Percentiles rank a stretch among this genome's conserved stretches.
These are phyloP conservation scores for Heterotis niloticus DNA, from an alignment of 2,113 vertebrate genomes.

Conservation along the genomic window DNA sequence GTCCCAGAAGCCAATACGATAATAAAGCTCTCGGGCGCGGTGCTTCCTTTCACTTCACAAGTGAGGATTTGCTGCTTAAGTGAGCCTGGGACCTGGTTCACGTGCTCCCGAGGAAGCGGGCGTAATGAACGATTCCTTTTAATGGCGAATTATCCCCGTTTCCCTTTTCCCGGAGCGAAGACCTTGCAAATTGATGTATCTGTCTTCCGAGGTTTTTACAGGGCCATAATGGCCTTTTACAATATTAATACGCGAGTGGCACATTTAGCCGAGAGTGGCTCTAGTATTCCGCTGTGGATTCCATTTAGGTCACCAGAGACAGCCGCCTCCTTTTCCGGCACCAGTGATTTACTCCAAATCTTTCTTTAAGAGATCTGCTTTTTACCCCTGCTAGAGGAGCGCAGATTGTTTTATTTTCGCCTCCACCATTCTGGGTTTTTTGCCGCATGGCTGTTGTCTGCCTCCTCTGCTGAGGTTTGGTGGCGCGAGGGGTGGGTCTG, in stretches of 20 bases:
- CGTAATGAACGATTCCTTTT: slow-evolving; percentile 89
- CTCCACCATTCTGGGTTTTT: neutral
- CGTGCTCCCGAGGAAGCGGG: slow-evolving; percentile 75
- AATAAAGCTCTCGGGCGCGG: slow-evolving; percentile 76
- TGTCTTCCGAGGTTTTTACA: slow-evolving; percentile 87
- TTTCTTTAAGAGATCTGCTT: slow-evolving; percentile 87
- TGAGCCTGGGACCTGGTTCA: slow-evolving; percentile 80
- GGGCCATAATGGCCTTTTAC: slow-evolving; percentile 99
- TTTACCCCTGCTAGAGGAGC: slow-evolving; percentile 58
- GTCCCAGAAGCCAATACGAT: slow-evolving; percentile 80
- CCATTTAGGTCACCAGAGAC: slow-evolving; percentile 87
- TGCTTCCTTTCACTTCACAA: slow-evolving; percentile 78
- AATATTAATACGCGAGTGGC: slow-evolving; percentile 98
- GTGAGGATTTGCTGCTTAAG: slow-evolving; percentile 87
- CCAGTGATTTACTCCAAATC: slow-evolving; percentile 93
- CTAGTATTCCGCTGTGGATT: slow-evolving; percentile 87
- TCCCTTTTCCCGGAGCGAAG: slow-evolving; percentile 85
- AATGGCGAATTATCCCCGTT: slow-evolving; percentile 89
- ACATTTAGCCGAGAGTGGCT: slow-evolving; percentile 98
- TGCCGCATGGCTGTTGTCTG: neutral
- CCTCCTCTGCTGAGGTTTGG: neutral
- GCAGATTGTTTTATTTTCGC: slow-evolving; percentile 44
- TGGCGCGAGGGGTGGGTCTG: slow-evolving; percentile 46
- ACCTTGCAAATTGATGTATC: slow-evolving; percentile 95
- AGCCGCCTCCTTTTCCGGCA: slow-evolving; percentile 75